Percentiles rank a stretch among this genome's conserved stretches.
phyloP scores from a whole-genome alignment of 2,888 invertebrate species.

The Andrena bucephala region DNA sequence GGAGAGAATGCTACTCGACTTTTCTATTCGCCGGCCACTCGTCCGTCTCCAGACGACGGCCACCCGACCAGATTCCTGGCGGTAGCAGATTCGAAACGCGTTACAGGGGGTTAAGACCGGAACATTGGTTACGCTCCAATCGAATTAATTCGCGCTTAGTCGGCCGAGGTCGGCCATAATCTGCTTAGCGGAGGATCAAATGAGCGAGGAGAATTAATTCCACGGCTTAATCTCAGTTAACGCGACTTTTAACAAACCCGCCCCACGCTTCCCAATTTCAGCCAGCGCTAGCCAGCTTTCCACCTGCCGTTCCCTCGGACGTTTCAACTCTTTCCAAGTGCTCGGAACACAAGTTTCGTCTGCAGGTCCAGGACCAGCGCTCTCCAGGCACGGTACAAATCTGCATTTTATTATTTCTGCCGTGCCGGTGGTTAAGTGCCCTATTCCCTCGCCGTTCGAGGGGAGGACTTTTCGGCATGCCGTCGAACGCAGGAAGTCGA shows the following conservation, averaged over 20 bases:
- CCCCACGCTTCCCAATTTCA: background rate
- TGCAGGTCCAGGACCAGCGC: background rate
- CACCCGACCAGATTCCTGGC: constrained; percentile 10
- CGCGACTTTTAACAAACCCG: background rate
- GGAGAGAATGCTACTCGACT: constrained; percentile 31
- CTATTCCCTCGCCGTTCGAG: constrained; percentile 47
- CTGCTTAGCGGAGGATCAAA: constrained; percentile 46
- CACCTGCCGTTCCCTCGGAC: too few relatives aligned
- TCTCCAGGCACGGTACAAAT: constrained; percentile 61
- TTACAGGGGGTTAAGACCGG: background rate
- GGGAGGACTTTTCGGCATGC: constrained; percentile 46
- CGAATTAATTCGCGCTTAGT: constrained; percentile 43
- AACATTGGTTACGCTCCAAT: constrained; percentile 51
- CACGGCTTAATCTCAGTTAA: constrained; percentile 40
- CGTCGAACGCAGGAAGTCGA: constrained; percentile 73
- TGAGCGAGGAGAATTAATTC: constrained; percentile 46
- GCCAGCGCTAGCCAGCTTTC: background rate
- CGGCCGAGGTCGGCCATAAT: constrained; percentile 38
- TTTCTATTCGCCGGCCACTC: constrained; percentile 17
- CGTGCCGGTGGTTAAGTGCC: constrained; percentile 79
- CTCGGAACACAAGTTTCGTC: background rate
- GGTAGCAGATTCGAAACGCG: background rate
- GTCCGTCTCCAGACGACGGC: constrained; percentile 12
- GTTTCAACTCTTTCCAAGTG: background rate
- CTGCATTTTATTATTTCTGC: constrained; percentile 83